Evolutionary conservation across 2,797 vertebrate genomes (phyloP).

Genomic region (Pangasius krempfi): DNA sequence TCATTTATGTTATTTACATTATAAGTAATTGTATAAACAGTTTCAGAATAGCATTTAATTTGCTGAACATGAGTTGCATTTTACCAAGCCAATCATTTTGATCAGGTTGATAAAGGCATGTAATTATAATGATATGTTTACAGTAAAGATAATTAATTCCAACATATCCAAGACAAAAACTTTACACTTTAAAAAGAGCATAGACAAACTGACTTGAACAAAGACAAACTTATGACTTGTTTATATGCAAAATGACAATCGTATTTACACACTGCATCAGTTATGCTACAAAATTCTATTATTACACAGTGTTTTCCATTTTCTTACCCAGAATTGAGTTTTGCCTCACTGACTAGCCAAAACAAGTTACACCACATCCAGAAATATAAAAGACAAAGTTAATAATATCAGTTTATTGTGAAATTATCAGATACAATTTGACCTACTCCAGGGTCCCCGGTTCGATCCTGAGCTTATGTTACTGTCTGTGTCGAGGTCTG

Average conservation of each 20-base stretch:
- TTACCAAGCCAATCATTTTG: neutral
- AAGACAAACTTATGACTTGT: neutral
- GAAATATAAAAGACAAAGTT: neutral
- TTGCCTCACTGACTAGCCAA: neutral
- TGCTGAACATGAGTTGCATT: neutral
- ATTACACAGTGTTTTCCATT: neutral
- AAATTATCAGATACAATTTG: neutral
- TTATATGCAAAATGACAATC: neutral
- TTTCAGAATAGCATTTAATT: neutral
- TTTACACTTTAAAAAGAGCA: neutral
- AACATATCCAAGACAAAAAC: neutral
- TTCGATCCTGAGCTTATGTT: neutral
- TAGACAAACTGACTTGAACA: neutral
- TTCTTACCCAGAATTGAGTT: neutral
- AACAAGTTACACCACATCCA: neutral
- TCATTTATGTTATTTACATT: neutral
- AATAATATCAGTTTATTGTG: neutral
- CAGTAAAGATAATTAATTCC: neutral
- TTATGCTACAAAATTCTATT: neutral
- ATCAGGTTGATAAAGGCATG: neutral
- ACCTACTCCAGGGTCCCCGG: neutral
- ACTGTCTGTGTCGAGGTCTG: neutral
- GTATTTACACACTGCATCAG: neutral
- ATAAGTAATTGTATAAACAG: neutral
- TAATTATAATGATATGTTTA: neutral